Percentiles rank a stretch among this genome's conserved stretches.
These are phyloP conservation scores for Coronaproctus castanopsis DNA, from an alignment of 2,888 invertebrate genomes.

Conservation along the genomic window DNA sequence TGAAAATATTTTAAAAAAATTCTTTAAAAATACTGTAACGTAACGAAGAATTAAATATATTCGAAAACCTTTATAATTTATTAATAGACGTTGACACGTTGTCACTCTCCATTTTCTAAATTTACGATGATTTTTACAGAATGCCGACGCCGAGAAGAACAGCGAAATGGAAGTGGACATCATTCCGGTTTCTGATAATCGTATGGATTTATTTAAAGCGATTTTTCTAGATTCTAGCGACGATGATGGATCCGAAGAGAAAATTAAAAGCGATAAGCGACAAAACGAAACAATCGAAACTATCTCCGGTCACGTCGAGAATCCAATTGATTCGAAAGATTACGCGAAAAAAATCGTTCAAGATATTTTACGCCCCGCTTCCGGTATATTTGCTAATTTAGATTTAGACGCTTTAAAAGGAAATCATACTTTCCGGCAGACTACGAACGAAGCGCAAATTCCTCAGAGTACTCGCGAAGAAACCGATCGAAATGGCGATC, in stretches of 20 bases:
- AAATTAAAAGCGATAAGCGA: constrained; percentile 3
- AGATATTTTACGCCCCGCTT: too few relatives aligned
- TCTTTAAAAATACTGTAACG: too few relatives aligned
- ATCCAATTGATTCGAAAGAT: too few relatives aligned
- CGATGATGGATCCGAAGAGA: constrained; percentile 34
- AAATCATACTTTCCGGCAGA: not conserved
- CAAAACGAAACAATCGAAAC: too few relatives aligned
- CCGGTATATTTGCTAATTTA: constrained; percentile 48
- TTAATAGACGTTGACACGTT: too few relatives aligned
- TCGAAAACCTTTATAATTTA: too few relatives aligned
- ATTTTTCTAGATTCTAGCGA: constrained; percentile 67
- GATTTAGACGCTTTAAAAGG: constrained; percentile 30
- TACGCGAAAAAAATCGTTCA: too few relatives aligned
- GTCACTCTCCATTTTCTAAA: too few relatives aligned
- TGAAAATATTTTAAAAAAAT: too few relatives aligned
- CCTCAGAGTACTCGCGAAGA: not conserved
- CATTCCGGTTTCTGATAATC: not conserved
- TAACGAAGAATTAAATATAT: too few relatives aligned
- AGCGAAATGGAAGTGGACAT: not conserved
- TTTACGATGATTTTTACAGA: too few relatives aligned
- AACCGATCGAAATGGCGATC: not conserved
- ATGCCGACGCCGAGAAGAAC: too few relatives aligned
- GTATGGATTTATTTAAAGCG: constrained; percentile 62
- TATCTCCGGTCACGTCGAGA: not conserved
- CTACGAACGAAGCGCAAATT: not conserved